Evolutionary conservation across 2,888 invertebrate species (phyloP), one percentile per base, ranked within the genome.

Genomic region (Sesia apiformis): DNA sequence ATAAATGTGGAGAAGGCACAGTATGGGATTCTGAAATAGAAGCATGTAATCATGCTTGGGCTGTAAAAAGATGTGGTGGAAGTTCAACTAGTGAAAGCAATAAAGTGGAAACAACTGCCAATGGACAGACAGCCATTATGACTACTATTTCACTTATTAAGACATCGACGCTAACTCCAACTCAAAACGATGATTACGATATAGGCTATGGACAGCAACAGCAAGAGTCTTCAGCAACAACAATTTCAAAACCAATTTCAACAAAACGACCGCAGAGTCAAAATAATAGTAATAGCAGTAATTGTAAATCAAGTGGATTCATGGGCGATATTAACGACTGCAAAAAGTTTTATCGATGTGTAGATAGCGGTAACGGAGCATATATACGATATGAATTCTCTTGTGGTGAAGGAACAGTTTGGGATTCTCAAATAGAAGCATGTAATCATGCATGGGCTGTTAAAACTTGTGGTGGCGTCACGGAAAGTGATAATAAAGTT

Each of bases 341-440:
- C 69, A 92, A 90, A 57, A 94, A 93, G 72, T 96, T 95, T 81
- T 94, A 94, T 72, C 91, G 95, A 62, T 96, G 96, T 77, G 94
- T 95, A 38, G 84, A 90, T 56, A 90, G 91, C 68, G 92, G 91
- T 0, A 81, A 89, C 40, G 91, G 91, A 57, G 87, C 88, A 3
- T 94, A 86, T 64, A 92, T 81, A 52, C 92, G 91, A 77, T 93
- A 93, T 70, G 93, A 94, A 59, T 96, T 94, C 73, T 84, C 84
- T 7, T 96, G 96, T 75, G 93, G 93, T 3, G 91, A 93, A 55
- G 95, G 94, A 53, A 96, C 95, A 4, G 93, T 94, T 41, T 96
- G 95, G 95, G 94, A 95, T 79, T 90, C 92, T 56, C 81, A 89
- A 53, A 80, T 92, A 57, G 85, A 91, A 70, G 91, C 93, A 52